Conservation (phyloP, 2,888 invertebrate species). For the Lottia scabra region DNA sequence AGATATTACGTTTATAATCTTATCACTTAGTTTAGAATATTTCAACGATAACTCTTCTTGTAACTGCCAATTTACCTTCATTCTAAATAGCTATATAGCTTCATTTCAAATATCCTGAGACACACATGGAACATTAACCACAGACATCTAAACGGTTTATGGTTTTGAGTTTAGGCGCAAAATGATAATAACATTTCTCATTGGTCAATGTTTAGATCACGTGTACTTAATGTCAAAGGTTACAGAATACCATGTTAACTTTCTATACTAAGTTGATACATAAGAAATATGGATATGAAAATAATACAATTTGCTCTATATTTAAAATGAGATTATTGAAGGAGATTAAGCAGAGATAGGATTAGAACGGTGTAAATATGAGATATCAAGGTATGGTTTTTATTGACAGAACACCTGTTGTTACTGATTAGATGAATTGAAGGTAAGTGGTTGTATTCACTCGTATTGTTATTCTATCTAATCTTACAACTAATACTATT, state of each 20-base stretch:
- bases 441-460: constrained; percentile 3
- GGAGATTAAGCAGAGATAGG: too few relatives aligned
- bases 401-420: background rate
- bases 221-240: background rate
- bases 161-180: background rate
- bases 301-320: too few relatives aligned
- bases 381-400: too few relatives aligned
- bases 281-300: too few relatives aligned
- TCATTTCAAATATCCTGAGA: background rate
- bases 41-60: too few relatives aligned
- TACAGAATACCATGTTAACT: background rate
- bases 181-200: background rate
- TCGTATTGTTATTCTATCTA: background rate
- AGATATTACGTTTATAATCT: too few relatives aligned
- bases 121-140: constrained; percentile 1
- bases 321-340: too few relatives aligned
- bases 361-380: too few relatives aligned
- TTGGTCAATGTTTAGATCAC: background rate
- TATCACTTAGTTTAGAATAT: too few relatives aligned
- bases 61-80: constrained; percentile 3
- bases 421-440: background rate
- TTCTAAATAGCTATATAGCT: background rate
- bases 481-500: background rate
- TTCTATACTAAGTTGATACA: too few relatives aligned
- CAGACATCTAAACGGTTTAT: background rate